Evolutionary conservation across 2,113 vertebrate species (phyloP).

Genomic region (Cervus canadensis): DNA sequence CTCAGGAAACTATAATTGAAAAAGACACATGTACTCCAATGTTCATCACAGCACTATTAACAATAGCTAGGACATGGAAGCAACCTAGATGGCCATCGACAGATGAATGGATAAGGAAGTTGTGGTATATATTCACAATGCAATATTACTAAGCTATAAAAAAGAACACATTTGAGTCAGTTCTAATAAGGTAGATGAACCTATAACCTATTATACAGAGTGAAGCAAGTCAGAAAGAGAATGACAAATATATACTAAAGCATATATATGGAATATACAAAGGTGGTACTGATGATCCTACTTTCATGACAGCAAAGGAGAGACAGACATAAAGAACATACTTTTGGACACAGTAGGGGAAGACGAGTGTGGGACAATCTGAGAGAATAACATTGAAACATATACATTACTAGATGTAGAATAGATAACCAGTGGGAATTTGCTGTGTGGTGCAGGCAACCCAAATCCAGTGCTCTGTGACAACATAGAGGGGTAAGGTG

Average conservation of each 20-base stretch:
- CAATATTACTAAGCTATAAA: background rate
- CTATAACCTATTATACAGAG: background rate
- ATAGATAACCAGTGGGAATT: background rate
- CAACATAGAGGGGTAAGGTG: background rate
- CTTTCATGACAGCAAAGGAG: background rate
- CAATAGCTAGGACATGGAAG: background rate
- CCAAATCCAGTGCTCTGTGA: background rate
- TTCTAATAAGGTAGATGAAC: background rate
- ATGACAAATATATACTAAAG: background rate
- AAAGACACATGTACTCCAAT: background rate
- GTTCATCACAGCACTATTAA: background rate
- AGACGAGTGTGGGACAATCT: background rate
- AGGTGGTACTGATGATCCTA: background rate
- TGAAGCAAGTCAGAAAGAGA: background rate
- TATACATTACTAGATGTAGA: background rate
- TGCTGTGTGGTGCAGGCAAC: background rate
- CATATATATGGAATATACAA: background rate
- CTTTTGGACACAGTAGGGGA: background rate
- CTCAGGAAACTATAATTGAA: background rate
- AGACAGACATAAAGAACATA: background rate
- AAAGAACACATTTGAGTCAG: background rate
- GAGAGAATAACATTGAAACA: background rate
- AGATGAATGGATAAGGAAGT: background rate
- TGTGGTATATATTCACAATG: background rate
- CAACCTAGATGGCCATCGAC: background rate